These are phyloP conservation scores for Galeopterus variegatus DNA, from an alignment of 2,113 vertebrate species.

Conservation along the genomic window DNA sequence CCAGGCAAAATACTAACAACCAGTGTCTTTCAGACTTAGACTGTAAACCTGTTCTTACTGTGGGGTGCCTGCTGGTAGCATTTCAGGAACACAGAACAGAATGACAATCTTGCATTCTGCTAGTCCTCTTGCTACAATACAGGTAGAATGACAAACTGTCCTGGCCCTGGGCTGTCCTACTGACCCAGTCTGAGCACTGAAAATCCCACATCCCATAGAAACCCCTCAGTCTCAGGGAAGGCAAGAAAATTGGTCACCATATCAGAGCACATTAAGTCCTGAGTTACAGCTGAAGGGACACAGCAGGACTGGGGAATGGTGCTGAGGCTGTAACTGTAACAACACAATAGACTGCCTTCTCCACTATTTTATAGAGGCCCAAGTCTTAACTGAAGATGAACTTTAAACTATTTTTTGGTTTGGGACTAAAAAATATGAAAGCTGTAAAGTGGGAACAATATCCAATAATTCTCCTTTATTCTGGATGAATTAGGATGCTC, in stretches of 20 bases:
- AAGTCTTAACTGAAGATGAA: not conserved
- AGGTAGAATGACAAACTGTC: not conserved
- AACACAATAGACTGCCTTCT: not conserved
- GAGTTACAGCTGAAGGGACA: not conserved
- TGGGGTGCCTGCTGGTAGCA: not conserved
- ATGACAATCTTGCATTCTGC: not conserved
- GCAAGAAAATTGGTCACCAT: not conserved
- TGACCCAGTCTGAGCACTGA: not conserved
- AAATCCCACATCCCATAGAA: not conserved
- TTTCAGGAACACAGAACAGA: not conserved
- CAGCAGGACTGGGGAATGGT: rapidly evolving
- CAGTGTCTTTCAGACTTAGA: not conserved
- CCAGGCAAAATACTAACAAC: not conserved
- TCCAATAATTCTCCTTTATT: not conserved
- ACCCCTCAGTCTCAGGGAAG: not conserved
- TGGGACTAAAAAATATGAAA: not conserved
- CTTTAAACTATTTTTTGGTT: not conserved
- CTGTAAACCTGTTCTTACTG: not conserved
- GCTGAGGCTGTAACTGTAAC: not conserved
- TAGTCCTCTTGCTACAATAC: not conserved
- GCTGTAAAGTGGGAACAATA: not conserved
- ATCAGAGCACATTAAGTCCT: not conserved
- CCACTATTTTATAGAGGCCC: not conserved
- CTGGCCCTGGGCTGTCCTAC: not conserved
- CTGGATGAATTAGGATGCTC: not conserved